Evolutionary conservation across 2,113 vertebrate genomes (phyloP).

Genomic region (Nipponia nippon): DNA sequence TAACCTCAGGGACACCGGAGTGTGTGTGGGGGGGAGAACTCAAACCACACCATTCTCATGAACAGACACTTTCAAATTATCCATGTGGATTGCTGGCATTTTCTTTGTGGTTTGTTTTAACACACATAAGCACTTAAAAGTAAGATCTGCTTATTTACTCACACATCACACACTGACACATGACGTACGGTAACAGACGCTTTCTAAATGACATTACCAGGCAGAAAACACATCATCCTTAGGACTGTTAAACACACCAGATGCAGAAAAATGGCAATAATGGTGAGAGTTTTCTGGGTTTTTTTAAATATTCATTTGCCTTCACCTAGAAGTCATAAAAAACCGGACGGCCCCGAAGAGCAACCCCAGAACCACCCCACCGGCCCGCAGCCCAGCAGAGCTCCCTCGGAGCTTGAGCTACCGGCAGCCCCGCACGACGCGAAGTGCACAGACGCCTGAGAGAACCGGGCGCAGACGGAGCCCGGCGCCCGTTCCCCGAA

Average conservation of each 20-base stretch:
- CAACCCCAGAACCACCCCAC: no score
- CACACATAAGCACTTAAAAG: neutral
- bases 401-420: neutral
- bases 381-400: neutral
- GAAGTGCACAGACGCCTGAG: accelerated
- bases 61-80: neutral
- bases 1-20: accelerated
- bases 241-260: neutral
- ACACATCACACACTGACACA: neutral
- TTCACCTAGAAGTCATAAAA: no score
- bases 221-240: neutral
- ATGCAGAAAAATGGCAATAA: neutral
- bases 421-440: neutral
- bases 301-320: no score
- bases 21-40: neutral
- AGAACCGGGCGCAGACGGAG: accelerated
- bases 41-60: neutral
- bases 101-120: neutral
- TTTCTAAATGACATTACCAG: neutral
- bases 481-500: accelerated
- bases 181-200: accelerated
- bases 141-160: neutral
- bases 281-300: accelerated
- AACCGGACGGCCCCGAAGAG: no score
- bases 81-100: accelerated